Percentiles rank a stretch among this genome's conserved stretches.
Evolutionary conservation across 64 coral and sea anemone genomes (phyloP).

Genomic region (Actinia equina): DNA sequence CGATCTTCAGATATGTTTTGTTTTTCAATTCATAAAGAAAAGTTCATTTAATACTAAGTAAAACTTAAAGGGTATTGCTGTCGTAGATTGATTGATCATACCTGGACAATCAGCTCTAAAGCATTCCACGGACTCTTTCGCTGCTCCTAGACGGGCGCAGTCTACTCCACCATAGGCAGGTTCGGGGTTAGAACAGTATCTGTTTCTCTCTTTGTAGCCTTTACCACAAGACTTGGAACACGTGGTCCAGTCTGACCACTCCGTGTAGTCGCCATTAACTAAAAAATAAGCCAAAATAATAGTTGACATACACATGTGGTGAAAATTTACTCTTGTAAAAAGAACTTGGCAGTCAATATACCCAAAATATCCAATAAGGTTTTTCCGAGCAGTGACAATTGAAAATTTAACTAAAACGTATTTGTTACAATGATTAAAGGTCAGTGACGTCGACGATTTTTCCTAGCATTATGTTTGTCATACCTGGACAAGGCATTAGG

Average conservation of each 20-base stretch:
- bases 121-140: slow-evolving; percentile 59
- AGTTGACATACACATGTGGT: too few relatives aligned
- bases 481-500: slow-evolving; percentile 89
- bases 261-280: slow-evolving; percentile 89
- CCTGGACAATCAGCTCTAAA: slow-evolving; percentile 77
- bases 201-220: slow-evolving; percentile 62
- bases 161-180: slow-evolving; percentile 77
- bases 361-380: too few relatives aligned
- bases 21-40: background rate
- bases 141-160: slow-evolving; percentile 64
- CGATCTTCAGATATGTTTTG: too few relatives aligned
- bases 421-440: background rate
- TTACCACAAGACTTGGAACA: slow-evolving; percentile 73
- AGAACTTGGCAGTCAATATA: too few relatives aligned
- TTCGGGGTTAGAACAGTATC: slow-evolving; percentile 73
- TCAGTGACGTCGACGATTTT: background rate
- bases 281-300: background rate
- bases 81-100: background rate
- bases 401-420: background rate
- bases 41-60: background rate
- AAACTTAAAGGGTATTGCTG: background rate
- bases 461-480: background rate
- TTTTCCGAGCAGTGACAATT: too few relatives aligned
- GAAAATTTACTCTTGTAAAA: too few relatives aligned
- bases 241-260: slow-evolving; percentile 72